Base-by-base conservation (phyloP, 2,113 vertebrate species). In the Paracanthobrama guichenoti region DNA sequence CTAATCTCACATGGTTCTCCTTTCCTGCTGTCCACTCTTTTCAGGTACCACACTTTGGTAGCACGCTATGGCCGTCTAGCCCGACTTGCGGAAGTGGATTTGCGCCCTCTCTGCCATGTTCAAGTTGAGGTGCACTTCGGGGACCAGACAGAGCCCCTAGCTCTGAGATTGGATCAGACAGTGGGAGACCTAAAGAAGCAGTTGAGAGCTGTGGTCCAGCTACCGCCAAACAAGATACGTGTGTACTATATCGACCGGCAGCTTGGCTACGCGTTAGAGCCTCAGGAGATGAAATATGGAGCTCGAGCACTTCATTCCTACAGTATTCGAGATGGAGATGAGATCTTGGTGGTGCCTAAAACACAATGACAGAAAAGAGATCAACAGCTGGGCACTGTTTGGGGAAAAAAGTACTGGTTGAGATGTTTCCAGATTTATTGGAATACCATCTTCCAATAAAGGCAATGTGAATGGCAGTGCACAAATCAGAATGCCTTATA, bases 161-260 rank as follows among this genome's bases (percentile, higher is more conserved):
- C 92, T 16, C 96, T 99, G 74, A 95, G 95, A 26, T 94, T 98
- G 85, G 97, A 98, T 85, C 97, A 97, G 89, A 99, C 97, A 12
- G 98, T 99, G 81, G 96, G 95, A 12, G 97, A 98, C 75, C 91
- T 99, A 28, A 99, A 96, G 95, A 98, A 97, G 72, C 95, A 96
- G 31, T 92, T 99, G 4, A 94, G 94, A 86, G 92, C 93, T 81
- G 90, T 97, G 0, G 95, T 99, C 86, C 96, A 97, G 86, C 88
- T 98, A 50, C 95, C 97, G 4, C 91, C 91, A 9, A 96, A 94
- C 89, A 97, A 95, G 89, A 96, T 98, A 95, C 91, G 96, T 39
- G 94, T 99, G 57, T 98, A 96, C 93, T 96, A 98, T 92, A 94
- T 98, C 71, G 94, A 96, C 92, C 94, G 96, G 0, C 96, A 97